A percentile compares a stretch with the other conserved stretches of the same genome.
Conservation (phyloP, 2,888 invertebrate species). For the Hyposoter didymator region DNA sequence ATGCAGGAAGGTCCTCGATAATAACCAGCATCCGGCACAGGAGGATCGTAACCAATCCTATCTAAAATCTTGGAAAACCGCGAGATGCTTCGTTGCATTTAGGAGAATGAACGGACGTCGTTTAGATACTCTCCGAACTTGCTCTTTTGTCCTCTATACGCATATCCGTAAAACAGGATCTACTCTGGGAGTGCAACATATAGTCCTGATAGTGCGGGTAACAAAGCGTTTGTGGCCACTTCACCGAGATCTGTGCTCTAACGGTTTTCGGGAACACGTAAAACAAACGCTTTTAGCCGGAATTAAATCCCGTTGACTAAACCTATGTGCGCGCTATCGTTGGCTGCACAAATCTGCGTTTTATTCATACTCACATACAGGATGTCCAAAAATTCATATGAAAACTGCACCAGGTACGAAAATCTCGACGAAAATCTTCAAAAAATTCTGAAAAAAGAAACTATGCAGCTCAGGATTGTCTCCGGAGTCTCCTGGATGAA, state of each 20-base stretch:
- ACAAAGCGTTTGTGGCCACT: slow-evolving; percentile 54
- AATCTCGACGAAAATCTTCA: background rate
- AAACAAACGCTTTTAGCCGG: slow-evolving; percentile 69
- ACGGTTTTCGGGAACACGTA: slow-evolving; percentile 65
- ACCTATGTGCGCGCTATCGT: slow-evolving; percentile 61
- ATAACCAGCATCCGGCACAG: background rate
- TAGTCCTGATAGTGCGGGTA: slow-evolving; percentile 31
- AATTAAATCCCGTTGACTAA: slow-evolving; percentile 61
- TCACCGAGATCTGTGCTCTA: slow-evolving; percentile 49
- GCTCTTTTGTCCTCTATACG: slow-evolving; percentile 3
- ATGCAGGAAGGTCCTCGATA: background rate
- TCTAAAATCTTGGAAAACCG: background rate
- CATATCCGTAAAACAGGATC: slow-evolving; percentile 26
- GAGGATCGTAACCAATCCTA: background rate
- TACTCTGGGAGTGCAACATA: slow-evolving; percentile 14
- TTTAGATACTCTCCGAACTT: slow-evolving; percentile 4
- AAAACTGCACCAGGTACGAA: background rate
- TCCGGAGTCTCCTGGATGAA: no score
- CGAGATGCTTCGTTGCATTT: slow-evolving; percentile 19
- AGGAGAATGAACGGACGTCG: slow-evolving; percentile 31
- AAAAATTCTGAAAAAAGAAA: background rate
- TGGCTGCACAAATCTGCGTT: slow-evolving; percentile 48
- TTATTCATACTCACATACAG: slow-evolving; percentile 1
- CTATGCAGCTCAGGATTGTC: background rate
- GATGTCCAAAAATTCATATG: background rate